Conservation (phyloP, 35 echinoderm and acorn worm genomes). For the Chiridota heheva region DNA sequence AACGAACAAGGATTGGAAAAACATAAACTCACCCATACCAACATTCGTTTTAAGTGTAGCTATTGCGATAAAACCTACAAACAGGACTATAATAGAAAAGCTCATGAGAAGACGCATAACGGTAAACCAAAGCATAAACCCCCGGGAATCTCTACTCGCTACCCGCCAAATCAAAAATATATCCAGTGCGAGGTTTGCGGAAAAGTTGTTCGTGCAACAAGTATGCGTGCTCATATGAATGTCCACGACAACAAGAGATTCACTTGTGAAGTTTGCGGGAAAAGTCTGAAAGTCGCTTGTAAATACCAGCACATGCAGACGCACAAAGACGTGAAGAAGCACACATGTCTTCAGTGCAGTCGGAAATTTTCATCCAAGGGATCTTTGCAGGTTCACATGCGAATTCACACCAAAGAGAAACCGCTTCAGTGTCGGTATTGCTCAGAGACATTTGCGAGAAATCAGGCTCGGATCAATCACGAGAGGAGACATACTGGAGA, state of each 20-base stretch:
- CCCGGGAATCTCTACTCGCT: not conserved
- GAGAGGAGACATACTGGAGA: constrained; percentile 11
- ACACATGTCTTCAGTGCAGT: not conserved
- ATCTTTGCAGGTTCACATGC: not conserved
- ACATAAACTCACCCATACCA: constrained; percentile 3
- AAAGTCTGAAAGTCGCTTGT: not conserved
- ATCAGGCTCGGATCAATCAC: constrained; percentile 12
- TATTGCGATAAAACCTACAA: not conserved
- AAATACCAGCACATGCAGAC: not conserved
- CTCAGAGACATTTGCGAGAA: not conserved
- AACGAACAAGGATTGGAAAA: not conserved
- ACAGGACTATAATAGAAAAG: not conserved
- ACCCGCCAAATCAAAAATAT: not conserved
- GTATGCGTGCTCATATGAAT: not conserved
- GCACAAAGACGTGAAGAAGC: not conserved
- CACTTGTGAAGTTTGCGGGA: not conserved
- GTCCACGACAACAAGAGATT: not conserved
- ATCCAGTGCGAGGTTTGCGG: not conserved
- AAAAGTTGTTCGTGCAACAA: not conserved
- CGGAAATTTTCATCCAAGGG: not conserved
- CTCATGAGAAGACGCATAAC: not conserved
- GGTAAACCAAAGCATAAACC: not conserved
- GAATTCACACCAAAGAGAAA: constrained; percentile 14
- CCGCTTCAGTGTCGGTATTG: not conserved
- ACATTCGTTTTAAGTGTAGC: not conserved